Evolutionary conservation across 2,888 invertebrate species (phyloP), one percentile per base, ranked within the genome.

Genomic region (Andrena dorsata): DNA sequence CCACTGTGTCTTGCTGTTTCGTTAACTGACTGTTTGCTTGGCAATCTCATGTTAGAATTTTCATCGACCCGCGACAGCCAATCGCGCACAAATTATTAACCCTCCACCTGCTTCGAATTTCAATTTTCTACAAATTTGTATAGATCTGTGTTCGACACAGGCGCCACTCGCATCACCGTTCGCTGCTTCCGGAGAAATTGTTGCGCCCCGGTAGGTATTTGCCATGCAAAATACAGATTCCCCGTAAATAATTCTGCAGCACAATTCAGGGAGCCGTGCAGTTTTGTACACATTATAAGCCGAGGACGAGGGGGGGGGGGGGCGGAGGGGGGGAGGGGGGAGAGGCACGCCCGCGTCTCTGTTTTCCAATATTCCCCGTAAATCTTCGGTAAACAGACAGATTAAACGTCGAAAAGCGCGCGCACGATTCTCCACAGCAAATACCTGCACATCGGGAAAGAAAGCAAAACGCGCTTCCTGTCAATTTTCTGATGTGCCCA

Each of bases 381-480:
- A 69, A 76, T 76, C 49, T 16, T 58, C 8, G 58, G 56, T 35
- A 66, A 80, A 41, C 77, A 60, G 26, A 4, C 60, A 71, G 65
- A 76, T 71, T 77, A 77, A 77, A 72, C 71, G 61, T 56, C 35
- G 66, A 71, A 53, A 73, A 66, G 53, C 77, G 10, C 16, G 47
- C n/a, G 53, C 60, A 23, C 26, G 69, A 66, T 80, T 66, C 68
- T 66, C 71, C 32, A 32, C 26, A 1, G 32, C 51, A 71, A 76
- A 80, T 60, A 76, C 65, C 41, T 4, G 41, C 41, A 5, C 51
- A 72, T 61, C 51, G 65, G 30, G 41, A 41, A 41, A 41, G 20
- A 26, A 49, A 76, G 65, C 10, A 76, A 76, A 80, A 71, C 26
- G 64, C 41, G 28, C 53, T 66, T 77, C 32, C 71, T 61, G 53